Base-by-base conservation (phyloP, 2,888 invertebrate genomes). In the Antitype chi region DNA sequence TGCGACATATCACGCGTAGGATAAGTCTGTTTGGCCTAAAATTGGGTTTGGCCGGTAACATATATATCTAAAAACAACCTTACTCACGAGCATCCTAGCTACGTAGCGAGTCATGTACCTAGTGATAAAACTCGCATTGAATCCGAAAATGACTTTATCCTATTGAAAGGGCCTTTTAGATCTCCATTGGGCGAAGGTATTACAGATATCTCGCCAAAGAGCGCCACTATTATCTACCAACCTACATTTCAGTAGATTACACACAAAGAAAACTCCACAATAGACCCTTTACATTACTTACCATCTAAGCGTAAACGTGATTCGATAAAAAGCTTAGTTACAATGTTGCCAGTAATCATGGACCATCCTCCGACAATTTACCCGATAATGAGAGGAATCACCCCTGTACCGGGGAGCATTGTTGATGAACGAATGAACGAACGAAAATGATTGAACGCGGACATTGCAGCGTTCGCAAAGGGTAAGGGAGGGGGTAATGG, bases 271-370 rank as follows among this genome's bases (percentile, higher is more conserved):
- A 73, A 25, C 49, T 70, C 20, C 25, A 74, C 74, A 74, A 81
- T 70, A 17, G 53, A 59, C 28, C 62, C 38, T 66, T 57, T 59
- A 62, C 68, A 25, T 70, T 73, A 72, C 64, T 74, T 76, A 71
- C 38, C 71, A 60, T 69, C 32, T 49, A 72, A 74, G 53, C 60
- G 32, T 62, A 74, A 85, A 84, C 70, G 78, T 70, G 62, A 84
- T 85, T 82, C 79, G 71, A 90, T 90, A 87, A 88, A 88, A 86
- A 82, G 87, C 83, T 86, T 87, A 88, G 85, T 88, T 87, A 82
- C 87, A 70, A 82, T 83, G 84, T 85, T 86, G 76, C 84, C 85
- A 75, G 88, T 88, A 87, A 90, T 89, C 85, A 82, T 71, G 67
- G 78, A 76, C 83, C 80, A 80, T 53, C 74, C 78, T 74, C 69